Evolutionary conservation across 2,888 invertebrate genomes (phyloP), one percentile per base, ranked within the genome.

Genomic region (Conistra vaccinii): DNA sequence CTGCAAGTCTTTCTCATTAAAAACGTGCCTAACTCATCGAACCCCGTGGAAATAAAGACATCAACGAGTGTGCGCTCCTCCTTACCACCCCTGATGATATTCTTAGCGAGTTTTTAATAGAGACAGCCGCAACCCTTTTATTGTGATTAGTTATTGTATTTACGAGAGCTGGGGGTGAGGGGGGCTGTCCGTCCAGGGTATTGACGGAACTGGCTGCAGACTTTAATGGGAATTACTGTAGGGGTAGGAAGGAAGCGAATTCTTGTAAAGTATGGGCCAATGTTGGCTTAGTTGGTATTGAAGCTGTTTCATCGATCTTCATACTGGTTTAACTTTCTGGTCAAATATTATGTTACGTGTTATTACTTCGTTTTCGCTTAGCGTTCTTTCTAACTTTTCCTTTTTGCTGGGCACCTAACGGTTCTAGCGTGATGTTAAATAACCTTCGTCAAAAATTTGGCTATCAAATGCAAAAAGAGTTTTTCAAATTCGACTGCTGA

Each of bases 121-220:
- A 94, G 91, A 91, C 87, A 87, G 90, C 94, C 92, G 91, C 96
- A 96, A 96, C 96, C 96, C 96, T 96, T 96, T 96, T 95, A 95
- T 95, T 94, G 92, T 94, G 95, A 96, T 96, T 96, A 96, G 95
- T 95, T 95, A 96, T 96, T 95, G 94, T 95, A 93, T 95, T 95
- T 95, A 90, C 86, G 83, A 12, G 57, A 62, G 32, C 55, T 32
- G 70, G 57, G 42, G 42, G 26, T 5, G 51, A 86, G 90, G 92
- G 93, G 89, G 60, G 71, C 32, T 85, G 84, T 76, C 86, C 79
- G 80, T 76, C 74, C 62, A 58, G 74, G 73, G 63, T 88, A 87
- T 87, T 83, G 87, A 87, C 87, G 79, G 81, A 81, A 88, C 87
- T 73, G 76, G 76, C 76, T 84, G 67, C 69, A 85, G 77, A 75